Conservation (phyloP, 2,888 invertebrate genomes). For the Dione juno region DNA sequence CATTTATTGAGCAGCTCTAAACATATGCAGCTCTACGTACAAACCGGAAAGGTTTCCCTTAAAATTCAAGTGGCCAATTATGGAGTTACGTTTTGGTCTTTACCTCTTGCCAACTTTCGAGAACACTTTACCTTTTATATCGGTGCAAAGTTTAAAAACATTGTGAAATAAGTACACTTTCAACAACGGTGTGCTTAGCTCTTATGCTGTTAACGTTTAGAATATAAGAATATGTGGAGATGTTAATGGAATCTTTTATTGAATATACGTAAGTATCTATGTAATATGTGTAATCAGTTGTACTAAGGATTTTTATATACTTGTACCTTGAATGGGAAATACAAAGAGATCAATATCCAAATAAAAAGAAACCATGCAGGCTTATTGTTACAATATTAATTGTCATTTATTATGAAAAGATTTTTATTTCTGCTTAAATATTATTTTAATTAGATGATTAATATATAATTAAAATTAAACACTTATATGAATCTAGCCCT, state of each 20-base stretch:
- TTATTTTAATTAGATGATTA: too few relatives aligned
- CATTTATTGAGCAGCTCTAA: constrained; percentile 26
- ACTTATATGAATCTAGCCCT: too few relatives aligned
- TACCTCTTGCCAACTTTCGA: constrained; percentile 59
- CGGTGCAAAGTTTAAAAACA: constrained; percentile 68
- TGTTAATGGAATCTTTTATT: constrained; percentile 15
- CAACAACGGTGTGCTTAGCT: constrained; percentile 52
- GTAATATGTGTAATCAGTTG: constrained; percentile 5
- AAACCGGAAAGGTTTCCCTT: constrained; percentile 71
- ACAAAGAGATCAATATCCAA: neutral
- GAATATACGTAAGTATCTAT: neutral
- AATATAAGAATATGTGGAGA: neutral
- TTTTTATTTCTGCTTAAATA: too few relatives aligned
- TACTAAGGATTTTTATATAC: neutral
- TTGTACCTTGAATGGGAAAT: neutral
- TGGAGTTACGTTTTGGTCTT: constrained; percentile 64
- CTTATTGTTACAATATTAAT: too few relatives aligned
- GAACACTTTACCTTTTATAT: constrained; percentile 57
- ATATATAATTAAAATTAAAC: too few relatives aligned
- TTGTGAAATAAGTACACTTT: constrained; percentile 57
- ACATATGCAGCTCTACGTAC: constrained; percentile 51
- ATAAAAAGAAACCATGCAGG: too few relatives aligned
- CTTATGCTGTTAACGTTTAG: constrained; percentile 13
- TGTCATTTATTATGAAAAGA: too few relatives aligned
- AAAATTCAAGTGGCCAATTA: constrained; percentile 80